A percentile compares a stretch with the other conserved stretches of the same genome.
These are phyloP conservation scores for Stegophylla sp. DNA, from an alignment of 2,888 invertebrate species.

Conservation along the genomic window DNA sequence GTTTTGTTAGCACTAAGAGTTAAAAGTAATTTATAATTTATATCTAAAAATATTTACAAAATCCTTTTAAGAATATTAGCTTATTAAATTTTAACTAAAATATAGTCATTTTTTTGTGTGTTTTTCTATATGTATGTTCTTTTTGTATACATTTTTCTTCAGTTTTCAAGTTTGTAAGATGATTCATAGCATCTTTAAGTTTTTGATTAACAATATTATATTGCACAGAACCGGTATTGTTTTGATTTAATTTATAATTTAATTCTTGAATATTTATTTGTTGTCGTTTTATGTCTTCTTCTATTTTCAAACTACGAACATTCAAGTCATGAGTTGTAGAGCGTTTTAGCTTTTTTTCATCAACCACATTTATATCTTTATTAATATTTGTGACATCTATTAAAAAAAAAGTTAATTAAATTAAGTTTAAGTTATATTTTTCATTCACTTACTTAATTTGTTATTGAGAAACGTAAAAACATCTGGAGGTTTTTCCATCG, in stretches of 20 bases:
- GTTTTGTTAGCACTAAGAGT: too few species aligned
- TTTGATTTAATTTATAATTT: constrained; percentile 72
- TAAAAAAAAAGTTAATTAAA: background rate
- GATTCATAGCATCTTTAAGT: constrained; percentile 70
- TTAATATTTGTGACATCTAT: constrained; percentile 18
- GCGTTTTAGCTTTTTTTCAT: constrained; percentile 64
- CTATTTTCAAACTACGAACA: constrained; percentile 76
- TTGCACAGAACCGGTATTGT: constrained; percentile 70
- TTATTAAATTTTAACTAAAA: constrained; percentile 68
- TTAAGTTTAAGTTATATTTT: background rate
- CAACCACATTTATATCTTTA: constrained; percentile 61
- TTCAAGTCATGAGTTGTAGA: constrained; percentile 74
- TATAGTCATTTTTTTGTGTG: constrained; percentile 77
- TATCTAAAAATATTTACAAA: background rate
- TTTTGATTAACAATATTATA: constrained; percentile 72
- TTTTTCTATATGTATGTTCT: constrained; percentile 76
- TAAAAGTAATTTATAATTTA: too few species aligned
- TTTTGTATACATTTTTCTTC: constrained; percentile 72
- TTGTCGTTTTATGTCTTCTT: constrained; percentile 74
- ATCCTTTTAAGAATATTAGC: background rate
- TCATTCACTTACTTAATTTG: constrained; percentile 62
- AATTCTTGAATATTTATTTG: constrained; percentile 74
- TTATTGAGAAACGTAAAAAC: constrained; percentile 59
- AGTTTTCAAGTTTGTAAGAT: constrained; percentile 70
- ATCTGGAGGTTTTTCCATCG: constrained; percentile 64